phyloP scores from a whole-genome alignment of 2,797 vertebrate genomes.

The Hephaestus fuliginosus region DNA sequence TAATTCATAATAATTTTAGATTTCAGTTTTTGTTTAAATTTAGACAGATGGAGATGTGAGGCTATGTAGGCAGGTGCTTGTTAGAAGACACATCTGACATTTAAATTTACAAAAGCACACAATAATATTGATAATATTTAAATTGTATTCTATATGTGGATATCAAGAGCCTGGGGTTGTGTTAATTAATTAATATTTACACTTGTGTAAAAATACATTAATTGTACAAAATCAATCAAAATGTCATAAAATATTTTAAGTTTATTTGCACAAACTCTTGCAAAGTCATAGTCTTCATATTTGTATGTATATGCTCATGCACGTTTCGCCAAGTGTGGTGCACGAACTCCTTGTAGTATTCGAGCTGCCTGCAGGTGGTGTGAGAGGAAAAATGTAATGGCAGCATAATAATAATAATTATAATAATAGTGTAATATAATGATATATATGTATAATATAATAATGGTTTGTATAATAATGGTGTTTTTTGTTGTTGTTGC shows the following conservation, averaged over 20 bases:
- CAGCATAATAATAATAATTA: too few relatives aligned
- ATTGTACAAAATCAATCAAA: slow-evolving; percentile 8
- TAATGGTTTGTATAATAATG: too few relatives aligned
- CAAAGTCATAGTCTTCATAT: background rate
- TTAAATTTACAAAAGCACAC: background rate
- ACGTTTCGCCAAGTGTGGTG: too few relatives aligned
- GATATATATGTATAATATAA: too few relatives aligned
- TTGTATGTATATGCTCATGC: background rate
- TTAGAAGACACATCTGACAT: background rate
- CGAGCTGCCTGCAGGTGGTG: too few relatives aligned
- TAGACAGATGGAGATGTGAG: slow-evolving; percentile 12
- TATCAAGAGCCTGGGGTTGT: background rate
- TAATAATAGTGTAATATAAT: too few relatives aligned
- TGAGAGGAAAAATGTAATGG: too few relatives aligned
- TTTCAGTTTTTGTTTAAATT: background rate
- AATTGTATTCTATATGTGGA: background rate
- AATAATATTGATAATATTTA: background rate
- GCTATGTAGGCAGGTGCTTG: background rate
- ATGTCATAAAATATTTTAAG: background rate
- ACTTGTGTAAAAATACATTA: background rate
- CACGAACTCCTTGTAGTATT: too few relatives aligned
- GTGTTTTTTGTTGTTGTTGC: too few relatives aligned
- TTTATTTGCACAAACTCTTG: slow-evolving; percentile 1
- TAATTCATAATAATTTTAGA: background rate
- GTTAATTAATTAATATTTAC: background rate